Evolutionary conservation across 2,113 vertebrate genomes (phyloP).

Genomic region (Ailurus styani): DNA sequence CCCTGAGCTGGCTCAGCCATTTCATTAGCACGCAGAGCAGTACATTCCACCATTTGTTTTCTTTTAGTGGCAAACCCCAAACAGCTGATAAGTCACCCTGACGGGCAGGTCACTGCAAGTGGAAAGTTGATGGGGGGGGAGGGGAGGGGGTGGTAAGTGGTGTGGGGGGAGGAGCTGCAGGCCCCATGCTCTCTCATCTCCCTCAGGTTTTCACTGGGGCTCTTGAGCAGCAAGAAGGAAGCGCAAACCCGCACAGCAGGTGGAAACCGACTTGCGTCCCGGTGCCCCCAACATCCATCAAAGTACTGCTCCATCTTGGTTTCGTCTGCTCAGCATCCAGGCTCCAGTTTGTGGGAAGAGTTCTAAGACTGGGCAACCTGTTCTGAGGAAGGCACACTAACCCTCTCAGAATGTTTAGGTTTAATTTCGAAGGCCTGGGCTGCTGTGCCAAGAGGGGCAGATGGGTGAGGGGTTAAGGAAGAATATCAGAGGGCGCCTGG

Average conservation of each 20-base stretch:
- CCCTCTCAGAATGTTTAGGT: not conserved
- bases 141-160: not conserved
- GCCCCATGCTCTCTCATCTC: not conserved
- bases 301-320: not conserved
- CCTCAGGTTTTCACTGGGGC: not conserved
- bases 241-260: not conserved
- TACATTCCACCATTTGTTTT: constrained; percentile 48
- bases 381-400: not conserved
- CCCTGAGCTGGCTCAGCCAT: constrained; percentile 58
- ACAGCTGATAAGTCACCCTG: constrained; percentile 69
- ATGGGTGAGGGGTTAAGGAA: not conserved
- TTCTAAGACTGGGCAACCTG: too few relatives aligned
- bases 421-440: not conserved
- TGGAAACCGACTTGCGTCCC: not conserved
- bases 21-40: constrained; percentile 27
- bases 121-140: constrained; percentile 66
- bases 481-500: not conserved
- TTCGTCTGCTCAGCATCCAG: constrained; percentile 25
- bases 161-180: not conserved
- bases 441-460: not conserved
- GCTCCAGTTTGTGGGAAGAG: not conserved
- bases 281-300: not conserved
- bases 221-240: not conserved
- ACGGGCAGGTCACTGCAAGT: constrained; percentile 62
- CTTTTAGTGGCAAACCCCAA: constrained; percentile 17